These are phyloP conservation scores for Spialia ferax DNA, from an alignment of 2,888 invertebrate species.

Conservation along the genomic window DNA sequence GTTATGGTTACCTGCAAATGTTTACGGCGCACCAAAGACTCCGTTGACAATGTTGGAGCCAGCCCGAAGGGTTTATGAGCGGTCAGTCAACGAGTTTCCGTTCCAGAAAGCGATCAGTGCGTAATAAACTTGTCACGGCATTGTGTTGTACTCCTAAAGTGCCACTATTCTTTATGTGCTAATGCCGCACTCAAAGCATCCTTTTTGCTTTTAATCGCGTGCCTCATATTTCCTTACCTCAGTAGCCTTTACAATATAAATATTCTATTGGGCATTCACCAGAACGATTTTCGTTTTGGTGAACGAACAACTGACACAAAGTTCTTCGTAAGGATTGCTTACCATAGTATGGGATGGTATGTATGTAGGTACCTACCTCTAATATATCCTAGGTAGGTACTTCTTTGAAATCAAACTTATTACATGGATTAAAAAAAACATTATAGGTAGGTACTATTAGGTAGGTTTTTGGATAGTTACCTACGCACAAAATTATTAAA, in stretches of 20 bases:
- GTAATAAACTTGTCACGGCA: conserved; percentile 11
- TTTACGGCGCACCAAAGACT: conserved; percentile 20
- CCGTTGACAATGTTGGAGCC: conserved; percentile 16
- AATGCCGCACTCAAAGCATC: neutral
- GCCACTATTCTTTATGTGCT: neutral
- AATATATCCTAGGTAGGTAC: too few relatives aligned
- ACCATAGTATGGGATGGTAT: too few relatives aligned
- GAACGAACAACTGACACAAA: too few relatives aligned
- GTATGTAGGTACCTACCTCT: too few relatives aligned
- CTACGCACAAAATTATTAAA: too few relatives aligned
- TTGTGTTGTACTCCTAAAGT: conserved; percentile 5
- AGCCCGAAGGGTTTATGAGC: conserved; percentile 15
- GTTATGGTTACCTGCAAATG: conserved; percentile 42
- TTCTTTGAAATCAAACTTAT: too few relatives aligned
- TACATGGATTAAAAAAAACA: too few relatives aligned
- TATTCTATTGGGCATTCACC: neutral
- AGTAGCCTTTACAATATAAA: neutral
- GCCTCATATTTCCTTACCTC: neutral
- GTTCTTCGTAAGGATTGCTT: too few relatives aligned
- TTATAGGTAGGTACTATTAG: too few relatives aligned
- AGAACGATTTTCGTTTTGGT: too few relatives aligned
- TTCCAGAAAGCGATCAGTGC: conserved; percentile 3
- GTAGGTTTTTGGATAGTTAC: too few relatives aligned
- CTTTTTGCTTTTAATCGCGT: neutral
- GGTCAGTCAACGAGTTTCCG: conserved; percentile 15